A percentile compares a stretch with the other conserved stretches of the same genome.
Evolutionary conservation across 1,140 invertebrate species (phyloP).

Genomic region (Drosophila azteca): DNA sequence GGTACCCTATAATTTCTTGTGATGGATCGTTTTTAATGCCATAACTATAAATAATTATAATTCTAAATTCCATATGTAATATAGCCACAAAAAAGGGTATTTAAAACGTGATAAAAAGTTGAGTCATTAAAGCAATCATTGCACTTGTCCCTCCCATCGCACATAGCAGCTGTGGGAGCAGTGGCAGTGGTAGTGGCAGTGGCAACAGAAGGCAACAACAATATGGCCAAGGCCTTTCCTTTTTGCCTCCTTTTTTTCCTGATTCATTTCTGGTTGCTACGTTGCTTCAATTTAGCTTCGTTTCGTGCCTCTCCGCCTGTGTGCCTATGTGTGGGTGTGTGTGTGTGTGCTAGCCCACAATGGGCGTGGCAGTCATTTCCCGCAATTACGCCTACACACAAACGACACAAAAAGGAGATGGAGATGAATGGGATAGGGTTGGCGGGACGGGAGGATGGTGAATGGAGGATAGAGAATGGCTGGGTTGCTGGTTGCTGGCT

Average conservation of each 20-base stretch:
- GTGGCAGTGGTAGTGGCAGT: neutral
- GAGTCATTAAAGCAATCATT: constrained; percentile 71
- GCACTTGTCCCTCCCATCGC: constrained; percentile 57
- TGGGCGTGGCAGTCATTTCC: constrained; percentile 79
- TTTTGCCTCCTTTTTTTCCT: constrained; percentile 20
- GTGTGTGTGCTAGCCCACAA: constrained; percentile 65
- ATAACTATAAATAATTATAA: too few relatives aligned
- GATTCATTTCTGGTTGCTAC: constrained; percentile 56
- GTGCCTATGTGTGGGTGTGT: constrained; percentile 5
- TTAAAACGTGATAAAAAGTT: neutral
- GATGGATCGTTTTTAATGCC: too few relatives aligned
- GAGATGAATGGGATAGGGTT: constrained; percentile 13
- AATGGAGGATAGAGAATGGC: constrained; percentile 3
- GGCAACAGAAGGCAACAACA: constrained; percentile 29
- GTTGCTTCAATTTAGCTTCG: constrained; percentile 41
- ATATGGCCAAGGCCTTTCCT: constrained; percentile 41
- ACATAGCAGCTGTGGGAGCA: constrained; percentile 21
- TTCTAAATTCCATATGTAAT: too few relatives aligned
- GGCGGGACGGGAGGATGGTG: constrained; percentile 12
- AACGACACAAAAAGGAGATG: constrained; percentile 24
- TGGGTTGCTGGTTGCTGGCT: neutral
- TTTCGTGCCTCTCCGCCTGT: constrained; percentile 20
- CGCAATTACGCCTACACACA: constrained; percentile 76
- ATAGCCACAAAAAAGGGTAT: too few relatives aligned
- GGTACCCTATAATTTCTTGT: too few relatives aligned